A percentile compares a stretch with the other conserved stretches of the same genome.
Conservation (phyloP, 2,113 vertebrate genomes). For the Ascaphus truei region DNA sequence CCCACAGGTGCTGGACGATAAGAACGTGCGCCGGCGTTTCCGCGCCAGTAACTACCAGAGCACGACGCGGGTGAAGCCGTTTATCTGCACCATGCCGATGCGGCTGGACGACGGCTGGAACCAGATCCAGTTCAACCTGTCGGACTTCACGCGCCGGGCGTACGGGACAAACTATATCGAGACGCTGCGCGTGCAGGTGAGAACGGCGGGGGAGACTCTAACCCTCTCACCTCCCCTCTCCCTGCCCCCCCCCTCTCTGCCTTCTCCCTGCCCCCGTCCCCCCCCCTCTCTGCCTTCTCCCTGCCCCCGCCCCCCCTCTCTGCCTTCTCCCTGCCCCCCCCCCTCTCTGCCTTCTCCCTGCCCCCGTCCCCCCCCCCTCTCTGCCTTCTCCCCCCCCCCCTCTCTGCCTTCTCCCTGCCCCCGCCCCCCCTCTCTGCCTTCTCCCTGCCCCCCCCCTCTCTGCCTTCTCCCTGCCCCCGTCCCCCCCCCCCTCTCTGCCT, state of each 20-base stretch:
- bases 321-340: background rate
- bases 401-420: background rate
- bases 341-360: background rate
- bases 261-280: background rate
- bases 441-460: background rate
- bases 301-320: too few relatives aligned
- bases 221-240: too few relatives aligned
- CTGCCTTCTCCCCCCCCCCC: too few relatives aligned
- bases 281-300: too few relatives aligned
- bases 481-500: too few relatives aligned
- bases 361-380: too few relatives aligned
- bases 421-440: too few relatives aligned
- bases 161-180: slow-evolving; percentile 95
- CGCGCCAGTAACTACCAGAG: slow-evolving; percentile 96
- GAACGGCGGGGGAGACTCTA: too few relatives aligned
- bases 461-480: background rate
- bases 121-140: slow-evolving; percentile 95
- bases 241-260: background rate
- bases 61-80: slow-evolving; percentile 90
- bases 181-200: slow-evolving; percentile 91
- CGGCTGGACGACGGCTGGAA: slow-evolving; percentile 94
- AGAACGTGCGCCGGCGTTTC: slow-evolving; percentile 89
- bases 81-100: slow-evolving; percentile 98
- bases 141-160: slow-evolving; percentile 87
- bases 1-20: slow-evolving; percentile 89